phyloP scores from a whole-genome alignment of 2,888 invertebrate genomes.

The Cybosia mesomella region DNA sequence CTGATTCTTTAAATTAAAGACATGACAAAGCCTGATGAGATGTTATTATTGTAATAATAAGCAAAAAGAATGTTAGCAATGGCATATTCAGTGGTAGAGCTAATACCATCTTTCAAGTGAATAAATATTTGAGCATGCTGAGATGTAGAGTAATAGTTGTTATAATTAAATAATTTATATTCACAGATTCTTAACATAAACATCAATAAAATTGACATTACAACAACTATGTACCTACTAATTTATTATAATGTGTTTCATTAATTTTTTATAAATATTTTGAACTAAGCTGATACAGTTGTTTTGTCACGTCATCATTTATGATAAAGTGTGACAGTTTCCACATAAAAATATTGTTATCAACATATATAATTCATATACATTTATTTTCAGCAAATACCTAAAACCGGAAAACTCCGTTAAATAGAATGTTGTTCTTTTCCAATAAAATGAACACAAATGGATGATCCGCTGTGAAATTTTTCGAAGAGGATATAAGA shows the following conservation, averaged over 20 bases:
- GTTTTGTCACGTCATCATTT: too few relatives aligned
- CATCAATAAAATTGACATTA: too few relatives aligned
- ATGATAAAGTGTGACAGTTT: background rate
- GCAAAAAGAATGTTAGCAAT: background rate
- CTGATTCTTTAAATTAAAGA: background rate
- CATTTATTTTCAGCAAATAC: slow-evolving; percentile 25
- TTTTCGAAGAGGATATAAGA: background rate
- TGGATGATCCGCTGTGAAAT: slow-evolving; percentile 48
- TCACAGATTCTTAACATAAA: too few relatives aligned
- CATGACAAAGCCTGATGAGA: background rate
- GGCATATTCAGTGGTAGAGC: too few relatives aligned
- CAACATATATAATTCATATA: background rate
- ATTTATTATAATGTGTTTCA: too few relatives aligned
- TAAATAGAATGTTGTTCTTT: slow-evolving; percentile 53
- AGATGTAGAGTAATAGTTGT: background rate
- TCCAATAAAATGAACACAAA: slow-evolving; percentile 58
- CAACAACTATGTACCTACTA: too few relatives aligned
- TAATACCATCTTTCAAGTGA: background rate
- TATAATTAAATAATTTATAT: background rate
- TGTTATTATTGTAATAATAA: background rate
- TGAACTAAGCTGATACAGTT: background rate
- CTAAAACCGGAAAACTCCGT: slow-evolving; percentile 60
- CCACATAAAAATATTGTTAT: background rate
- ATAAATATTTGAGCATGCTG: background rate
- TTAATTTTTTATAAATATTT: background rate